These are phyloP conservation scores for Hirtodrosophila alboralis DNA, from an alignment of 2,888 invertebrate species.

Conservation along the genomic window DNA sequence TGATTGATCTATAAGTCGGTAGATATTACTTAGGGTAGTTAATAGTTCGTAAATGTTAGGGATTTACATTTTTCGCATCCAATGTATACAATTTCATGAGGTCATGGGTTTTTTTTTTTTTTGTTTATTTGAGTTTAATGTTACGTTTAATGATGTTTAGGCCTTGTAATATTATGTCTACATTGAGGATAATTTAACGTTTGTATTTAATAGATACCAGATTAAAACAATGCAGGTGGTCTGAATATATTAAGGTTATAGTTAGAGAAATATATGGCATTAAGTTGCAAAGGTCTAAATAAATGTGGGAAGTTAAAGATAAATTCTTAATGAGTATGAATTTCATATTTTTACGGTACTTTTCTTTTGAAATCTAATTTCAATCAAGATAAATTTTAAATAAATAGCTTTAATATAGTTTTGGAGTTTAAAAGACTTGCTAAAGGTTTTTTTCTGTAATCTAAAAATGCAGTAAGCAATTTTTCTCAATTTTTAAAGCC, in stretches of 20 bases:
- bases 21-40: constrained; percentile 47
- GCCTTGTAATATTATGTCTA: constrained; percentile 36
- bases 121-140: constrained; percentile 41
- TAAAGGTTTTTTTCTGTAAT: too few species aligned
- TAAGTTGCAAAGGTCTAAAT: too few species aligned
- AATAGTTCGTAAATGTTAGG: constrained; percentile 42
- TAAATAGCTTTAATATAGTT: too few species aligned
- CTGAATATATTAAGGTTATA: constrained; percentile 5
- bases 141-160: constrained; percentile 53
- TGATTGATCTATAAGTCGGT: constrained; percentile 40
- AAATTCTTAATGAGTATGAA: too few species aligned
- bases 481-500: too few species aligned
- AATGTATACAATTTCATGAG: constrained; percentile 69
- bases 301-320: too few species aligned
- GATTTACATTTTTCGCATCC: constrained; percentile 21
- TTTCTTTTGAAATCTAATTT: too few species aligned
- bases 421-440: too few species aligned
- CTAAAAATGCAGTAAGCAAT: too few species aligned
- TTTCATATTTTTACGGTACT: too few species aligned
- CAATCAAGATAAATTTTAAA: too few species aligned
- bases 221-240: constrained; percentile 56
- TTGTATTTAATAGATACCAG: constrained; percentile 9
- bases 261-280: too few species aligned
- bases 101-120: constrained; percentile 42
- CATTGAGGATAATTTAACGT: constrained; percentile 27